Conservation (phyloP, 1,140 invertebrate species). For the Drosophila pallidifrons region DNA sequence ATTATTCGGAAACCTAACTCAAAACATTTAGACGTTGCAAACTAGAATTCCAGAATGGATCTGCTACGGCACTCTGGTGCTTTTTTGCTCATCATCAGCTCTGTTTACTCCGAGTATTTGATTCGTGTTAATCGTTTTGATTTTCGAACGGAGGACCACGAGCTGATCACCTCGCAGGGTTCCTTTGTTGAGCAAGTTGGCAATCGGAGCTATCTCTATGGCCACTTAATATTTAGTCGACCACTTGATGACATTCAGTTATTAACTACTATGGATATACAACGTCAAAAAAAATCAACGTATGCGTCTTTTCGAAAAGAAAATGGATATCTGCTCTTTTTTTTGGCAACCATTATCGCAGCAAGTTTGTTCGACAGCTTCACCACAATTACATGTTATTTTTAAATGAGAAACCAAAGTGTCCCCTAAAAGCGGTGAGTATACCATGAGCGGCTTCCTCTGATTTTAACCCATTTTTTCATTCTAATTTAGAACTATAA, state of each 20-base stretch:
- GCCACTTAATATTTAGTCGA: slow-evolving; percentile 44
- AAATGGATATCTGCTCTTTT: slow-evolving; percentile 57
- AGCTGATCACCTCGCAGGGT: slow-evolving; percentile 45
- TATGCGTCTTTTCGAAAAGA: slow-evolving; percentile 56
- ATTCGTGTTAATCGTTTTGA: slow-evolving; percentile 49
- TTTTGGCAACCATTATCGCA: slow-evolving; percentile 55
- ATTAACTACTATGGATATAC: slow-evolving; percentile 44
- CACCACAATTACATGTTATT: slow-evolving; percentile 49
- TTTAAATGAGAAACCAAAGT: slow-evolving; percentile 38
- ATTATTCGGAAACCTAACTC: background rate
- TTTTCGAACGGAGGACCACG: slow-evolving; percentile 43
- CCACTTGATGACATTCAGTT: slow-evolving; percentile 42
- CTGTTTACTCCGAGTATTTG: slow-evolving; percentile 29
- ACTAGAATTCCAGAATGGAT: slow-evolving; percentile 8
- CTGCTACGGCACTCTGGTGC: slow-evolving; percentile 2
- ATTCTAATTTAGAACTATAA: slow-evolving; percentile 49
- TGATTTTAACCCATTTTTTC: background rate
- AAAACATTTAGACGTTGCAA: background rate
- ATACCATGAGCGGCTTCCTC: background rate
- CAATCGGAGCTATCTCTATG: slow-evolving; percentile 65
- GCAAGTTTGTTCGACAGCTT: slow-evolving; percentile 54
- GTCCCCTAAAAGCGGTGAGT: slow-evolving; percentile 60
- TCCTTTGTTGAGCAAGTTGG: slow-evolving; percentile 52
- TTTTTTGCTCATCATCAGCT: slow-evolving; percentile 19
- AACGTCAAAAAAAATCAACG: slow-evolving; percentile 26